phyloP scores from a whole-genome alignment of 2,797 vertebrate species.

The Anniella stebbinsi region DNA sequence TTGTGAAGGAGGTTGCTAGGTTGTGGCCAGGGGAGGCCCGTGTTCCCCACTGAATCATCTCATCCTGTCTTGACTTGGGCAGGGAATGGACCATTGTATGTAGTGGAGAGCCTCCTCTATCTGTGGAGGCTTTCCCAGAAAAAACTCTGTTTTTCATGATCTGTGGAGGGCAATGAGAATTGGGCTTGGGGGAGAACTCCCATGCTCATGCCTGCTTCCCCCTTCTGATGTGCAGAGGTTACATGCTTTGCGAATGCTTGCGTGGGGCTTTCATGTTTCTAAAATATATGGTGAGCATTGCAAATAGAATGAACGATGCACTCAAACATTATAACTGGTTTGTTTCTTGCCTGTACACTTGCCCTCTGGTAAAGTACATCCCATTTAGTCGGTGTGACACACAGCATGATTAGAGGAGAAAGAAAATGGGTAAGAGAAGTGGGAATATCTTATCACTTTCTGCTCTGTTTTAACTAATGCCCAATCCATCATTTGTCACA shows the following conservation, averaged over 20 bases:
- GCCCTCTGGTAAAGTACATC: not conserved
- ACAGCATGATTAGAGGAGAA: conserved; percentile 36
- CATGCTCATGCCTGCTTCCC: no score
- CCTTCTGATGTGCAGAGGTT: no score
- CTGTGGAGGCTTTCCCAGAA: no score
- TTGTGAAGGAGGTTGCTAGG: not conserved
- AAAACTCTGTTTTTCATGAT: no score
- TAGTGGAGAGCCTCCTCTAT: no score
- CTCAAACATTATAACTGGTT: not conserved
- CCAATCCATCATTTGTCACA: not conserved
- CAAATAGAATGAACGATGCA: not conserved
- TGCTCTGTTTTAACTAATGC: not conserved
- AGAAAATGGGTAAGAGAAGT: conserved; percentile 27
- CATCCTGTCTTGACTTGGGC: not conserved
- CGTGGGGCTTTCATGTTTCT: not conserved
- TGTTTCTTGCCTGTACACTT: not conserved
- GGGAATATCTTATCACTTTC: conserved; percentile 9
- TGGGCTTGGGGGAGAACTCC: no score
- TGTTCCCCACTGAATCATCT: not conserved
- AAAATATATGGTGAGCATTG: not conserved
- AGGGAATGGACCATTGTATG: no score
- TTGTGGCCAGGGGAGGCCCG: not conserved
- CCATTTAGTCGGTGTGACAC: not conserved
- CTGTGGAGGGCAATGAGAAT: no score
- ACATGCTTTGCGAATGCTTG: no score